A percentile compares a stretch with the other conserved stretches of the same genome.
Evolutionary conservation across 2,888 invertebrate genomes (phyloP).

Genomic region (Standfussiana lucernea): DNA sequence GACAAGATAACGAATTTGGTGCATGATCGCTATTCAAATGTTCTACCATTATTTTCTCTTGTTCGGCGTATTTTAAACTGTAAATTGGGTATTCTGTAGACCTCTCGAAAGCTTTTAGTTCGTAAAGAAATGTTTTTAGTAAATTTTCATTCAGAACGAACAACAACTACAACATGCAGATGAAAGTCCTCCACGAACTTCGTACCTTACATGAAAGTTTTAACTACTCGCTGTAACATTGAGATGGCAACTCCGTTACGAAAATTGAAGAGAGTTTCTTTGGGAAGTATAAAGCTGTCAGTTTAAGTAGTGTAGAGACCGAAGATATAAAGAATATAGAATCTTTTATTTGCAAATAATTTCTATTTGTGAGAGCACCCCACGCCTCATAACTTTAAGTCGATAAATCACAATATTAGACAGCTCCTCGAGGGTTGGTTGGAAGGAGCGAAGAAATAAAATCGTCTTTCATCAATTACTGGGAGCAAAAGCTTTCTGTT

Average conservation of each 20-base stretch:
- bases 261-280: slow-evolving; percentile 60
- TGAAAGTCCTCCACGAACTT: slow-evolving; percentile 56
- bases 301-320: slow-evolving; percentile 11
- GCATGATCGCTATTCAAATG: slow-evolving; percentile 59
- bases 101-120: slow-evolving; percentile 38
- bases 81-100: slow-evolving; percentile 50
- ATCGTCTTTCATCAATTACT: slow-evolving; percentile 81
- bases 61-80: slow-evolving; percentile 47
- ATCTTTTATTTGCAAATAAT: slow-evolving; percentile 74
- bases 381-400: slow-evolving; percentile 80
- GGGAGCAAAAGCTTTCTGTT: slow-evolving; percentile 72
- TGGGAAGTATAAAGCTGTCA: slow-evolving; percentile 26
- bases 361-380: slow-evolving; percentile 72
- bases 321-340: slow-evolving; percentile 51
- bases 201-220: slow-evolving; percentile 59
- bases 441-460: slow-evolving; percentile 77
- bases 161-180: slow-evolving; percentile 60
- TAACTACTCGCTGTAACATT: slow-evolving; percentile 58
- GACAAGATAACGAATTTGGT: slow-evolving; percentile 60
- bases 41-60: slow-evolving; percentile 44
- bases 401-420: slow-evolving; percentile 85
- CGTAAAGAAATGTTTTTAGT: slow-evolving; percentile 45
- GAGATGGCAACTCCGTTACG: slow-evolving; percentile 39
- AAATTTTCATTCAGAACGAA: slow-evolving; percentile 54
- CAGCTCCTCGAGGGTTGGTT: slow-evolving; percentile 75